Percentiles rank a stretch among this genome's conserved stretches.
Evolutionary conservation across 2,888 invertebrate species (phyloP).

Genomic region (Aethes cnicana): DNA sequence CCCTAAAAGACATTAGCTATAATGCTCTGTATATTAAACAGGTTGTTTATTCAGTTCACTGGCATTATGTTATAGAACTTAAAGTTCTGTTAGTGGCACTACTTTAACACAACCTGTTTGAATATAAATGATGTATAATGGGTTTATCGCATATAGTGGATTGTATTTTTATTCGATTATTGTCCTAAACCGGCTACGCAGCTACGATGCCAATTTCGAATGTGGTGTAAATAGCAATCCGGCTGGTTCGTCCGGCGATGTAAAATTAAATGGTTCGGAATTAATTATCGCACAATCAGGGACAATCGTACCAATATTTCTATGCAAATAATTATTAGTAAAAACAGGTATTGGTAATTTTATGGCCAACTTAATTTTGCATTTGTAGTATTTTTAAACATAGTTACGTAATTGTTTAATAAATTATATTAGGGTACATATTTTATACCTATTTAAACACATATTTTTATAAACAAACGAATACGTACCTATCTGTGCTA

Average conservation of each 20-base stretch:
- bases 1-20: constrained; percentile 21
- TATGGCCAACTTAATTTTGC: constrained; percentile 2
- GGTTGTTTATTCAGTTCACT: constrained; percentile 25
- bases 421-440: no score
- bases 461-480: no score
- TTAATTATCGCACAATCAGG: constrained; percentile 6
- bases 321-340: constrained; percentile 4
- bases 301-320: not conserved
- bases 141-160: constrained; percentile 9
- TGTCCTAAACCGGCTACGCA: constrained; percentile 8
- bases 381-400: no score
- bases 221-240: constrained; percentile 5
- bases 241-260: not conserved
- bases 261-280: constrained; percentile 9
- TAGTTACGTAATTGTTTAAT: no score
- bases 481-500: no score
- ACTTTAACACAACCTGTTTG: constrained; percentile 13
- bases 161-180: constrained; percentile 24
- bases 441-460: no score
- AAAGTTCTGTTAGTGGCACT: constrained; percentile 23
- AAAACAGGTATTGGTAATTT: not conserved
- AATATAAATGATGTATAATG: constrained; percentile 2
- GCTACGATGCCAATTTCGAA: constrained; percentile 3
- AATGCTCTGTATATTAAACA: constrained; percentile 5
- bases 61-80: constrained; percentile 26